A percentile compares a stretch with the other conserved stretches of the same genome.
Evolutionary conservation across 2,797 vertebrate genomes (phyloP).

Genomic region (Peromyscus melanophrys): DNA sequence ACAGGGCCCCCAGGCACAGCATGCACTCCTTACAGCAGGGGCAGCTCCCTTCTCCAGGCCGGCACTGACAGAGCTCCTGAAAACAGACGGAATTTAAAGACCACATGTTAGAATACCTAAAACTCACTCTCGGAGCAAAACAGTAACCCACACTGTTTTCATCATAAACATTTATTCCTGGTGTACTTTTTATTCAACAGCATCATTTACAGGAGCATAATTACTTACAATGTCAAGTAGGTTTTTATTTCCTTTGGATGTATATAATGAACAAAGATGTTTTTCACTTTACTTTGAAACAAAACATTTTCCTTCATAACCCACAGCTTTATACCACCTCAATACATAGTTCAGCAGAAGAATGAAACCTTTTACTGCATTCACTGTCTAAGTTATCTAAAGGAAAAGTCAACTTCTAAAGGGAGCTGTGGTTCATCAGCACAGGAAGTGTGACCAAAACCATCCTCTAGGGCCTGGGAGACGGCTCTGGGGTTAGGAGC

Average conservation of each 20-base stretch:
- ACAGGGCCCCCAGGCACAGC: slow-evolving; percentile 97
- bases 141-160: background rate
- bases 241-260: slow-evolving; percentile 39
- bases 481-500: background rate
- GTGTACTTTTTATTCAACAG: background rate
- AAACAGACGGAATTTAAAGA: slow-evolving; percentile 74
- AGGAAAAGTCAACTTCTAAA: background rate
- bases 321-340: background rate
- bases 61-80: slow-evolving; percentile 98
- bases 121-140: slow-evolving; percentile 5
- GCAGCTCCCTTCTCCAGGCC: slow-evolving; percentile 97
- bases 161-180: slow-evolving; percentile 18
- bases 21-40: slow-evolving; percentile 99
- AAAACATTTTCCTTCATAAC: background rate
- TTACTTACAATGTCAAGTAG: background rate
- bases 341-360: background rate
- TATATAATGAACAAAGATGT: background rate
- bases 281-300: slow-evolving; percentile 2
- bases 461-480: background rate
- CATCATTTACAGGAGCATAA: slow-evolving; percentile 22
- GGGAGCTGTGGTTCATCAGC: background rate
- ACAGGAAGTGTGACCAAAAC: background rate
- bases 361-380: background rate
- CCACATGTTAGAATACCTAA: background rate
- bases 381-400: background rate